phyloP scores from a whole-genome alignment of 64 coral and sea anemone species.

The Platygyra sinensis region DNA sequence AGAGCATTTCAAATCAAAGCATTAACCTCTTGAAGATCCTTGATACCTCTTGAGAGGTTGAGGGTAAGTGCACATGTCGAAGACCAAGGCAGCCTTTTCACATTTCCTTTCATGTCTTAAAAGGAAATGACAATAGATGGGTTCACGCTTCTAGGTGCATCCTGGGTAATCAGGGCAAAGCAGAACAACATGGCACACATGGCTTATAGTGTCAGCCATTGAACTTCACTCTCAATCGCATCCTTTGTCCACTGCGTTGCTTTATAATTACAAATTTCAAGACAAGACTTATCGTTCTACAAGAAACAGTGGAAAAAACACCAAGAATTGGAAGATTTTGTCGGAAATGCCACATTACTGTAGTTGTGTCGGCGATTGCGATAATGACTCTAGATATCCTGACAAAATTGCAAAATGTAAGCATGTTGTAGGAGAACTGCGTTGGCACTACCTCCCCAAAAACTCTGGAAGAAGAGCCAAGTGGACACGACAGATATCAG shows the following conservation, averaged over 20 bases:
- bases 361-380: no score
- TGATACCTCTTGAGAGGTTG: no score
- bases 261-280: constrained; percentile 13
- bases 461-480: neutral
- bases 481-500: constrained; percentile 25
- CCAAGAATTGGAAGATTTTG: neutral
- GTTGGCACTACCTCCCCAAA: neutral
- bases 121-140: no score
- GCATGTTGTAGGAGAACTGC: constrained; percentile 45
- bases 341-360: no score
- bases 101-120: no score
- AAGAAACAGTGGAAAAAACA: constrained; percentile 1
- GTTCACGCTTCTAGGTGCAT: neutral
- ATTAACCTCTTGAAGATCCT: no score
- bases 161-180: neutral
- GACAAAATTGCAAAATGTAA: no score
- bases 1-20: no score
- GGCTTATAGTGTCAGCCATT: neutral
- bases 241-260: neutral
- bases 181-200: constrained; percentile 16
- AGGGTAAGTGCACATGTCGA: no score
- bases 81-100: no score
- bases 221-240: neutral
- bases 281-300: neutral
- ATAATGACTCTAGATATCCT: no score